Base-by-base conservation (phyloP, 1,140 invertebrate genomes). In the Scaptomyza graminum region DNA sequence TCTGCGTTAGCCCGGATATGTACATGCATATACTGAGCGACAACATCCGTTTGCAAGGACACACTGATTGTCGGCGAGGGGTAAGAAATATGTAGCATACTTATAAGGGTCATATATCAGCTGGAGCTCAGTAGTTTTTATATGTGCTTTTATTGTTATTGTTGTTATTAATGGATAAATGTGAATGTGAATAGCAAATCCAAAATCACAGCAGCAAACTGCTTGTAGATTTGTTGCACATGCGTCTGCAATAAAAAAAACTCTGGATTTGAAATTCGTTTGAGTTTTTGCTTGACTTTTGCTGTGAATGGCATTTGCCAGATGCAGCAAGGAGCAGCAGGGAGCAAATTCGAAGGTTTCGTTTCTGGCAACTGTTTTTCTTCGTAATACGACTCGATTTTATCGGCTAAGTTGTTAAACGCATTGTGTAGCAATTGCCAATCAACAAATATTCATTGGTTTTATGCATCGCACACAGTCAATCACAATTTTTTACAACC, bases 151-250 rank as follows among this genome's bases (percentile, higher is more conserved):
- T 34, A 9, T 15, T 44, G 8, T 59, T 49, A 18, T 16, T 60
- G n/a, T 41, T 15, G 39, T 54, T 63, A 25, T 80, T 79, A 80
- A 81, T 81, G 73, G 61, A 47, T 25, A 72, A 70, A 71, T 67
- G 72, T 76, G 65, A 76, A 80, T 65, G 62, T 76, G 43, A 69
- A 63, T 43, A 46, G 61, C 49, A 71, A 74, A 60, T 75, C 39
- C 9, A 16, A 22, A 31, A 31, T 31, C 28, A 31, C 28, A 31
- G 28, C 28, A 31, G 28, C 28, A 31, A 31, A 3, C 28, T 31
- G 28, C 28, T 31, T 31, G 5, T 31, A 7, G 28, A 31, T 31
- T 31, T 31, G 28, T 31, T 31, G 28, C 28, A 31, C 28, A 31
- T 31, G 69, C 49, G 13, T 31, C 41, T 41, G 60, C 63, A 67